phyloP scores from a whole-genome alignment of 1,140 invertebrate species.

The Caerostris darwini region DNA sequence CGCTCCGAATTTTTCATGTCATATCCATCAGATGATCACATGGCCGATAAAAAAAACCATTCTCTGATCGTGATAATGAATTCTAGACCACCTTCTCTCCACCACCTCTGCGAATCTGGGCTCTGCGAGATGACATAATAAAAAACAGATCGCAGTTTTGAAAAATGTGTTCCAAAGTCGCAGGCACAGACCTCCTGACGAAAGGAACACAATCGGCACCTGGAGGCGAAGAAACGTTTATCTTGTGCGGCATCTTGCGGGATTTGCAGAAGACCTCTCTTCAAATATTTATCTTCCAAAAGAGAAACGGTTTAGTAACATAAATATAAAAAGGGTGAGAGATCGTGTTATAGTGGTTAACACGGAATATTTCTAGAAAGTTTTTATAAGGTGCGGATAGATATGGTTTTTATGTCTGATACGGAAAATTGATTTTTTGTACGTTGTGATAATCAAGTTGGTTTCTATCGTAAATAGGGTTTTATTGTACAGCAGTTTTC shows the following conservation, averaged over 20 bases:
- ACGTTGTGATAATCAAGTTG: neutral
- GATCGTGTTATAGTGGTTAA: neutral
- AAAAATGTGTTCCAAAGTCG: conserved; percentile 15
- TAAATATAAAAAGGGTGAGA: neutral
- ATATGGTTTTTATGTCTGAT: neutral
- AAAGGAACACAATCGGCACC: neutral
- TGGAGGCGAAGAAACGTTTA: conserved; percentile 11
- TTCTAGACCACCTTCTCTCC: neutral
- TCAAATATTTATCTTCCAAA: conserved; percentile 38
- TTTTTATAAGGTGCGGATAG: neutral
- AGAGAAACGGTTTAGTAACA: neutral
- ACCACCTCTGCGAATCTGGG: neutral
- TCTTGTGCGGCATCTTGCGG: conserved; percentile 40
- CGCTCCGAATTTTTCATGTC: neutral
- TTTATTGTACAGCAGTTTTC: no score
- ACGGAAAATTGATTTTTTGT: neutral
- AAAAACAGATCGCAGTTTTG: neutral
- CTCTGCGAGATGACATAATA: neutral
- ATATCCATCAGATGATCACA: neutral
- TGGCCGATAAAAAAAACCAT: neutral
- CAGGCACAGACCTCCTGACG: neutral
- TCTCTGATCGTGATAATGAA: neutral
- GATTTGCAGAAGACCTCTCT: conserved; percentile 13
- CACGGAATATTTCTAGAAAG: conserved; percentile 3
- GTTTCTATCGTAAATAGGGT: no score